phyloP scores from a whole-genome alignment of 2,113 vertebrate genomes.

The Amblyornis subalaris region DNA sequence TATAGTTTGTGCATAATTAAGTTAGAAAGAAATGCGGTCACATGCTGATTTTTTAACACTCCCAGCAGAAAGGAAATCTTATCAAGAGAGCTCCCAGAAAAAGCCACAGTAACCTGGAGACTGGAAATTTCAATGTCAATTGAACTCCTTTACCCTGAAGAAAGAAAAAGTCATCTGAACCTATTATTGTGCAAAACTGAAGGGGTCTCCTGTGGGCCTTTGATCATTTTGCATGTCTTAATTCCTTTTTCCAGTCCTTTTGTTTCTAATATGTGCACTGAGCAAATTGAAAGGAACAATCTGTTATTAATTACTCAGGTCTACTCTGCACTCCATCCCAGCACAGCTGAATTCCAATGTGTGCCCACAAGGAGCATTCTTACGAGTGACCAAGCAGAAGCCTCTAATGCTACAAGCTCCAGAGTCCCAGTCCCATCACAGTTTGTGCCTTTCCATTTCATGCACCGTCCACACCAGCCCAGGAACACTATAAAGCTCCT shows the following conservation, averaged over 20 bases:
- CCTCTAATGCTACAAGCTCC: rapidly evolving
- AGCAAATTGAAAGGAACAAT: background rate
- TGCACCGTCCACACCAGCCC: background rate
- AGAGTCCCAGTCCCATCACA: rapidly evolving
- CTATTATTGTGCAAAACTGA: background rate
- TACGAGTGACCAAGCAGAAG: background rate
- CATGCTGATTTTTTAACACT: background rate
- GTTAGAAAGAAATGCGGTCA: background rate
- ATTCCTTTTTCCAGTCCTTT: constrained; percentile 7
- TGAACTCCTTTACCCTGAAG: background rate
- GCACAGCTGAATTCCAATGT: background rate
- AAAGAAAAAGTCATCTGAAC: constrained; percentile 5
- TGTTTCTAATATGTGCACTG: background rate
- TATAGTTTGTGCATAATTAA: constrained; percentile 48
- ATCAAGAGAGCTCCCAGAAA: background rate
- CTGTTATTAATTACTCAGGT: background rate
- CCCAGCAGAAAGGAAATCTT: background rate
- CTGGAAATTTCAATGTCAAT: constrained; percentile 8
- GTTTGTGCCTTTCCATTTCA: background rate
- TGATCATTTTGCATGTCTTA: constrained; percentile 12
- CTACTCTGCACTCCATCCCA: background rate
- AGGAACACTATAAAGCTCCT: background rate
- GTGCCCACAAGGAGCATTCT: background rate
- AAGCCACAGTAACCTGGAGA: background rate
- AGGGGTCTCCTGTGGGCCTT: background rate